Evolutionary conservation across 1,140 invertebrate species (phyloP).

Genomic region (Hermetia illucens): DNA sequence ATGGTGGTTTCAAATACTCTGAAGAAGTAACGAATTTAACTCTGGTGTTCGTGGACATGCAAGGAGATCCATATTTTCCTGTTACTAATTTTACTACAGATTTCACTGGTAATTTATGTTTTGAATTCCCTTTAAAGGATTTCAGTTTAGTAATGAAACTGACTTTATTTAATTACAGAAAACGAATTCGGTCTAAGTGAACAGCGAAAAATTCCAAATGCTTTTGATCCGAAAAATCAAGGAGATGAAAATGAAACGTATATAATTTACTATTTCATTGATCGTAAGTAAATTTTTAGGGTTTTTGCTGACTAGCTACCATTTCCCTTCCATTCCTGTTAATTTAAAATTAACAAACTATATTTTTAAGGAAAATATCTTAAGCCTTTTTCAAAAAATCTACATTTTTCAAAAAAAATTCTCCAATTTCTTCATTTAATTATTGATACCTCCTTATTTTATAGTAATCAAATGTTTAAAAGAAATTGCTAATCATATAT

Average conservation of each 20-base stretch:
- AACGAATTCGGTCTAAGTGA: slow-evolving; percentile 27
- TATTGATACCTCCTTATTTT: too few relatives aligned
- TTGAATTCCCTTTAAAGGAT: not conserved
- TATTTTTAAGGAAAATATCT: too few relatives aligned
- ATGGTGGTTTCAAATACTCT: slow-evolving; percentile 6
- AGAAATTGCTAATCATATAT: too few relatives aligned
- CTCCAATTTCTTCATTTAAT: too few relatives aligned
- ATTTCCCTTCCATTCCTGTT: too few relatives aligned
- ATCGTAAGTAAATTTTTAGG: too few relatives aligned
- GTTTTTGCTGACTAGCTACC: too few relatives aligned
- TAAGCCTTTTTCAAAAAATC: too few relatives aligned
- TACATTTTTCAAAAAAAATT: too few relatives aligned
- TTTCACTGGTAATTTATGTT: slow-evolving; percentile 12
- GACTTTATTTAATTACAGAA: slow-evolving; percentile 18
- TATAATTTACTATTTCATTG: slow-evolving; percentile 34
- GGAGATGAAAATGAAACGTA: slow-evolving; percentile 21
- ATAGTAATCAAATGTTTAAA: too few relatives aligned
- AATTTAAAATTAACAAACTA: too few relatives aligned
- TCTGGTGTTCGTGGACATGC: slow-evolving; percentile 31
- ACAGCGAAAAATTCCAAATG: slow-evolving; percentile 21
- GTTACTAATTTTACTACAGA: slow-evolving; percentile 9
- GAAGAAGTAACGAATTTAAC: slow-evolving; percentile 3
- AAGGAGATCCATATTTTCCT: slow-evolving; percentile 26
- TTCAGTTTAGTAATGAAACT: not conserved
- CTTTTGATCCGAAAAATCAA: slow-evolving; percentile 32